Evolutionary conservation across 2,888 invertebrate genomes (phyloP).

Genomic region (Ormyrus pomaceus): DNA sequence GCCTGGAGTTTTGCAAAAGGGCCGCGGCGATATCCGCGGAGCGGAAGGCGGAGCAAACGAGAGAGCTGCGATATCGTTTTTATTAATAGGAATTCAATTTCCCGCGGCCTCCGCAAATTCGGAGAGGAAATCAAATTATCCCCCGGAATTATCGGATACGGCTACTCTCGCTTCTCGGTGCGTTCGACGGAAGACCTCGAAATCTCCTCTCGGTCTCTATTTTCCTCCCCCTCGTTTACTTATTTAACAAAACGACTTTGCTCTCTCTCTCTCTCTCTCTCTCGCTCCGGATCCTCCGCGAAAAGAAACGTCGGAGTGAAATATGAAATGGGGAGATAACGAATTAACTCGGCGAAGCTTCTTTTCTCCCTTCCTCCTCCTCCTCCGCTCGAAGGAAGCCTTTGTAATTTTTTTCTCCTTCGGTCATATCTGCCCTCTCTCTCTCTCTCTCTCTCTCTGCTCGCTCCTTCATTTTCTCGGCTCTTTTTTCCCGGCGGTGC

Average conservation of each 20-base stretch:
- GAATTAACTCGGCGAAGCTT: conserved; percentile 56
- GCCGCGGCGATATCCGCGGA: conserved; percentile 12
- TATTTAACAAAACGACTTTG: conserved; percentile 53
- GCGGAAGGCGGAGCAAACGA: conserved; percentile 41
- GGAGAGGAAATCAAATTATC: conserved; percentile 69
- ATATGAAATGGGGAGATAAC: conserved; percentile 58
- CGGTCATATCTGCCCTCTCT: conserved; percentile 22
- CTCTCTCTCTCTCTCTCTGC: conserved; percentile 39
- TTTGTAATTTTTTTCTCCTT: conserved; percentile 54
- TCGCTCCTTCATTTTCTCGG: neutral
- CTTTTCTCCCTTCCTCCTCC: conserved; percentile 25
- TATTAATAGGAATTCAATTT: conserved; percentile 72
- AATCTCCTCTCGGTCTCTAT: conserved; percentile 26
- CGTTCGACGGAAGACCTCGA: conserved; percentile 59
- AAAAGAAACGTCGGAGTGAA: conserved; percentile 51
- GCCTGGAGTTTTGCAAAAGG: conserved; percentile 38
- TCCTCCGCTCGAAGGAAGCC: conserved; percentile 42
- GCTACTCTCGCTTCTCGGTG: conserved; percentile 37
- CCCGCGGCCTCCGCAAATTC: conserved; percentile 65
- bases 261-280: conserved; percentile 11
- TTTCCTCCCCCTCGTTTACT: conserved; percentile 42
- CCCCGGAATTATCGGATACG: conserved; percentile 67
- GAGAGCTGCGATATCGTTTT: conserved; percentile 66
- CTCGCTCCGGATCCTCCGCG: conserved; percentile 1
- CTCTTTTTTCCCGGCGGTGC: conserved; percentile 22